These are phyloP conservation scores for Sympetrum striolatum DNA, from an alignment of 2,888 invertebrate genomes.

Conservation along the genomic window DNA sequence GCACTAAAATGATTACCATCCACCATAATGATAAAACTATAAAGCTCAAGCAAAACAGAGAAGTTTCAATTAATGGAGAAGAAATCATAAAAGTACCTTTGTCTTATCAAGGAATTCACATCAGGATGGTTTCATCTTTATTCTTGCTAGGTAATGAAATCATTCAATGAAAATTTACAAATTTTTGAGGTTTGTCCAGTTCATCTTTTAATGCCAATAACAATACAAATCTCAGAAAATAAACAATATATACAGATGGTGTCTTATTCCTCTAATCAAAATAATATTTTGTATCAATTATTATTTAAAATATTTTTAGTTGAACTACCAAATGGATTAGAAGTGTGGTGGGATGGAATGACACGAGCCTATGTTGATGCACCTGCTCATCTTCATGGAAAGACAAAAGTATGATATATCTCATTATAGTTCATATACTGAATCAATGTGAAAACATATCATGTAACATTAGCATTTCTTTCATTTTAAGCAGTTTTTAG, in stretches of 20 bases:
- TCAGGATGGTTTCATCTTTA: conserved; percentile 79
- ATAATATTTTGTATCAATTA: too few species aligned
- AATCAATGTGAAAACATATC: too few species aligned
- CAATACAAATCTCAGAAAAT: too few species aligned
- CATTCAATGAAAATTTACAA: background rate
- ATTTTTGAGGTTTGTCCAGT: too few species aligned
- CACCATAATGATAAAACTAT: conserved; percentile 64
- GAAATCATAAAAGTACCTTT: conserved; percentile 72
- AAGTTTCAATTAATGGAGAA: conserved; percentile 72
- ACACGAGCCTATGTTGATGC: conserved; percentile 84
- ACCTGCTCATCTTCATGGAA: conserved; percentile 71
- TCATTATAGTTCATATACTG: background rate
- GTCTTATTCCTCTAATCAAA: too few species aligned
- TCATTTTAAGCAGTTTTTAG: too few species aligned
- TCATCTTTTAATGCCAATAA: too few species aligned
- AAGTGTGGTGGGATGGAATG: conserved; percentile 89
- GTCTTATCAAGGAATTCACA: conserved; percentile 66
- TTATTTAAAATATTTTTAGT: conserved; percentile 60
- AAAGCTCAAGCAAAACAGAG: conserved; percentile 77
- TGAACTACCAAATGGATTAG: conserved; percentile 76
- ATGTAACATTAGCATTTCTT: too few species aligned
- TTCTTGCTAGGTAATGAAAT: conserved; percentile 67
- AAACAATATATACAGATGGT: too few species aligned
- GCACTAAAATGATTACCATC: conserved; percentile 80
- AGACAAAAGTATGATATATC: conserved; percentile 48